Evolutionary conservation across 1,140 invertebrate genomes (phyloP).

Genomic region (Philotrypesis tridentata): DNA sequence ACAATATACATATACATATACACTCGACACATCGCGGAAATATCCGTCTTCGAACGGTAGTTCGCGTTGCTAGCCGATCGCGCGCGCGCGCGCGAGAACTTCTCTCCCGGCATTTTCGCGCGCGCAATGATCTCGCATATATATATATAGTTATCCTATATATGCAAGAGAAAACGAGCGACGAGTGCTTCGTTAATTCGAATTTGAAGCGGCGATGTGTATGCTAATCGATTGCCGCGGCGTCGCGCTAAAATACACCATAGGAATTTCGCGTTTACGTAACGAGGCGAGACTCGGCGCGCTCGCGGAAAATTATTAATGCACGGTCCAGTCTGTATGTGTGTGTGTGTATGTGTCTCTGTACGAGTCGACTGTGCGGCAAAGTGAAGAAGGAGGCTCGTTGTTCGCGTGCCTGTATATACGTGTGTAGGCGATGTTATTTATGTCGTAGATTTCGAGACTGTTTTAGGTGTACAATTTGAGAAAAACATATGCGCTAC

Average conservation of each 20-base stretch:
- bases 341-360: too few relatives aligned
- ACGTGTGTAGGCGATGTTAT: neutral
- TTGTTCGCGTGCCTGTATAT: too few relatives aligned
- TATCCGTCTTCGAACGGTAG: constrained; percentile 57
- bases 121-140: neutral
- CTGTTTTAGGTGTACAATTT: neutral
- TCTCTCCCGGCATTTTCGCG: constrained; percentile 48
- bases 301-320: neutral
- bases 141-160: constrained; percentile 7
- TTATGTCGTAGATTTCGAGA: neutral
- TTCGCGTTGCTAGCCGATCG: constrained; percentile 54
- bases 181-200: neutral
- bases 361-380: too few relatives aligned
- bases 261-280: constrained; percentile 20
- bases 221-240: constrained; percentile 21
- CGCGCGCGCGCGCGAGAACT: too few relatives aligned
- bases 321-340: neutral
- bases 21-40: constrained; percentile 56
- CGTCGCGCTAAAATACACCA: neutral
- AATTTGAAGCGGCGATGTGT: neutral
- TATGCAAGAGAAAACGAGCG: neutral
- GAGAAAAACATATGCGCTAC: neutral
- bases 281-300: neutral
- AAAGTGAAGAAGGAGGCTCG: too few relatives aligned
- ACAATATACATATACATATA: constrained; percentile 10